Conservation (phyloP, 2,113 vertebrate species). For the Paraplagusia blochii region DNA sequence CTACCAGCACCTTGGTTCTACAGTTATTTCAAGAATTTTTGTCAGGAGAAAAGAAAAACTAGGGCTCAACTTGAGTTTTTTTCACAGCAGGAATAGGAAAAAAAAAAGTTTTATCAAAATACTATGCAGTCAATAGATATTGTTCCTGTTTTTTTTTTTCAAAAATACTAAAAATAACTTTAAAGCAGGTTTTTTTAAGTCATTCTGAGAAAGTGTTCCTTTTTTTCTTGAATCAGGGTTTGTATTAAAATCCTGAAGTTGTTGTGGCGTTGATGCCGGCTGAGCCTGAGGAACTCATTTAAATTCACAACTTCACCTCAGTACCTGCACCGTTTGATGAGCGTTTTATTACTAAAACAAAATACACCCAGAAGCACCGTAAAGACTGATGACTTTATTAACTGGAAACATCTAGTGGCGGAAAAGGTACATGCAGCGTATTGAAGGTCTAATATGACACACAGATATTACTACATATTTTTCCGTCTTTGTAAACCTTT, state of each 20-base stretch:
- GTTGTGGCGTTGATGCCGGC: conserved; percentile 49
- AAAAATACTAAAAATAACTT: no score
- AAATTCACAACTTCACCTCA: conserved; percentile 50
- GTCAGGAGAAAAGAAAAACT: no score
- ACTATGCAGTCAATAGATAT: no score
- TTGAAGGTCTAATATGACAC: conserved; percentile 14
- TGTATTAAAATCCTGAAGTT: conserved; percentile 4
- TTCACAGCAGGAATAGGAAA: no score
- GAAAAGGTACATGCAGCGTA: conserved; percentile 15
- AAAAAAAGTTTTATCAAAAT: no score
- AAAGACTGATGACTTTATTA: conserved; percentile 34
- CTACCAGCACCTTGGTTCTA: no score
- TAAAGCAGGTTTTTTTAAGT: no score
- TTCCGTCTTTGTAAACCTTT: neutral
- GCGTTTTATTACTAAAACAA: conserved; percentile 49
- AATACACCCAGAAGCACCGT: conserved; percentile 17
- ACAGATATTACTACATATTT: neutral
- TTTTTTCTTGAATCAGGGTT: no score
- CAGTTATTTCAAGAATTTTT: no score
- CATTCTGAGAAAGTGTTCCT: no score
- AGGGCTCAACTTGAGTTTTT: no score
- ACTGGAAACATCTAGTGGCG: conserved; percentile 21
- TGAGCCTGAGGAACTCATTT: conserved; percentile 44
- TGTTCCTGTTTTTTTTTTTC: no score
- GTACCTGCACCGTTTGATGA: conserved; percentile 47